Conservation (phyloP, 2,797 vertebrate species). For the Mareca penelope region DNA sequence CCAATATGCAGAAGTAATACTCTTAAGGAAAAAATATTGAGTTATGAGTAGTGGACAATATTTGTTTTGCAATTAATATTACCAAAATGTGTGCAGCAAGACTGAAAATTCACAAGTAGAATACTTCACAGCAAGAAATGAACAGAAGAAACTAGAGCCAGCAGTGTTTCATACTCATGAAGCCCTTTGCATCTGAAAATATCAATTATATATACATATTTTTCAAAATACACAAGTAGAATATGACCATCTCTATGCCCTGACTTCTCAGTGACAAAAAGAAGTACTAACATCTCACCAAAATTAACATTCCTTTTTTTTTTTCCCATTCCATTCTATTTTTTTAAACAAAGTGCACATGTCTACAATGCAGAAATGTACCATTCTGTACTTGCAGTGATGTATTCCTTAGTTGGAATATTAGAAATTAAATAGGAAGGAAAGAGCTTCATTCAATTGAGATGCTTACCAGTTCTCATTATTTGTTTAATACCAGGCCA, state of each 20-base stretch:
- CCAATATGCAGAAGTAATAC: neutral
- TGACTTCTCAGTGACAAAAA: neutral
- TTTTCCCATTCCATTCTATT: neutral
- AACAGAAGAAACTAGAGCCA: neutral
- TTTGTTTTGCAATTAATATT: neutral
- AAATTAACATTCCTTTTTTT: neutral
- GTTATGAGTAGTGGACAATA: neutral
- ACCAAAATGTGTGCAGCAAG: neutral
- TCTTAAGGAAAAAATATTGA: neutral
- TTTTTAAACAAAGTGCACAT: neutral
- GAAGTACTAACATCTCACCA: neutral
- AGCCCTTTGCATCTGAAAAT: neutral
- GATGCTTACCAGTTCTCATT: neutral
- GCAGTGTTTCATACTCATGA: neutral
- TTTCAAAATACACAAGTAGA: too few species aligned
- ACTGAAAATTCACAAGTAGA: neutral
- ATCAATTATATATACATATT: neutral
- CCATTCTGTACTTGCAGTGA: neutral
- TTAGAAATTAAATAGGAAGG: neutral
- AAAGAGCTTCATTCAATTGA: neutral
- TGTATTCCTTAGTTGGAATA: accelerated
- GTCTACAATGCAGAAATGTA: neutral
- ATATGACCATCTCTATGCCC: neutral
- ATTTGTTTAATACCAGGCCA: neutral
- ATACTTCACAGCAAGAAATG: neutral